phyloP scores from a whole-genome alignment of 1,140 invertebrate species.

The Tetranychus cinnabarinus region DNA sequence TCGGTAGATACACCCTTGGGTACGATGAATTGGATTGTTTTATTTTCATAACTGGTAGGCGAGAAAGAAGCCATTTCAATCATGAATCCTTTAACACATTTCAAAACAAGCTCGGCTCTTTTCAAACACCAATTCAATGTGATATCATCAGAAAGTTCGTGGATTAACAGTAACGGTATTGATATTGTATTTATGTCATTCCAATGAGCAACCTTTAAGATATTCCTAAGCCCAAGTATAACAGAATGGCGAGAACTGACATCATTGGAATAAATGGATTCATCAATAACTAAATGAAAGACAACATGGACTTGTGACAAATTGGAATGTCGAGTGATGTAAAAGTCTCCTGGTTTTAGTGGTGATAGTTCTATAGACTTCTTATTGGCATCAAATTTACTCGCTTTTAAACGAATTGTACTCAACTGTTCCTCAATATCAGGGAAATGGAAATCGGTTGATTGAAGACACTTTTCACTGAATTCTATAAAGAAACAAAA shows the following conservation, averaged over 20 bases:
- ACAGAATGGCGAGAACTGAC: conserved; percentile 81
- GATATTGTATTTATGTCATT: conserved; percentile 80
- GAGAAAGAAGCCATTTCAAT: conserved; percentile 79
- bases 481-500: conserved; percentile 20
- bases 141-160: conserved; percentile 52
- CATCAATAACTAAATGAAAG: conserved; percentile 76
- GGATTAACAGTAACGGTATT: conserved; percentile 67
- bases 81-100: conserved; percentile 98
- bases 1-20: conserved; percentile 59
- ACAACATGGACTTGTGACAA: conserved; percentile 75
- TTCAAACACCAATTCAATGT: conserved; percentile 85
- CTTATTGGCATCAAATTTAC: neutral
- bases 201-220: conserved; percentile 73
- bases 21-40: conserved; percentile 59
- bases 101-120: conserved; percentile 83
- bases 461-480: conserved; percentile 26
- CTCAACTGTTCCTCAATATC: conserved; percentile 57
- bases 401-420: neutral
- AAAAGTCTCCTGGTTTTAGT: conserved; percentile 62
- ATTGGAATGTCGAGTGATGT: conserved; percentile 85
- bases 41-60: conserved; percentile 57
- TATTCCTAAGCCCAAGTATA: conserved; percentile 77
- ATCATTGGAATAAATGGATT: conserved; percentile 34
- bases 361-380: neutral
- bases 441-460: conserved; percentile 66